phyloP scores from a whole-genome alignment of 1,140 invertebrate genomes.

The Cydia splendana region DNA sequence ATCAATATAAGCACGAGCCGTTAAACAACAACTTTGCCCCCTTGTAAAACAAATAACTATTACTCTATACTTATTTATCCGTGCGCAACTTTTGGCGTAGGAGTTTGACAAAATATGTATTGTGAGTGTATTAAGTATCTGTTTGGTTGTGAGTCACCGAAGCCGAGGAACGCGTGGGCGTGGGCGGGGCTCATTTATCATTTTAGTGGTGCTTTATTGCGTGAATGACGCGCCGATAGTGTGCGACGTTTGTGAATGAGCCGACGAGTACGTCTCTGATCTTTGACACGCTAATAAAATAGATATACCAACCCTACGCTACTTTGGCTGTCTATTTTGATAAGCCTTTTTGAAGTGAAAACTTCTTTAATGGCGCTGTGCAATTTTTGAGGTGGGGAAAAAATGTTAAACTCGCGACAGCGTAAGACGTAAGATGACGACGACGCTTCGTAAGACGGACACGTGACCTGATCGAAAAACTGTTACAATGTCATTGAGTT shows the following conservation, averaged over 20 bases:
- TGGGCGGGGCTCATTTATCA: constrained; percentile 65
- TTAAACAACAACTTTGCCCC: no score
- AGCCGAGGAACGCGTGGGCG: constrained; percentile 56
- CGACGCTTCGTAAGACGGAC: no score
- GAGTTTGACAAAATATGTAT: constrained; percentile 34
- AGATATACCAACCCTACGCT: neutral
- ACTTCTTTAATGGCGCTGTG: no score
- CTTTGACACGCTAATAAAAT: constrained; percentile 20
- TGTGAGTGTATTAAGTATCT: constrained; percentile 36
- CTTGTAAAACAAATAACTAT: neutral
- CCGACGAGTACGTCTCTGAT: neutral
- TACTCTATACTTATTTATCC: neutral
- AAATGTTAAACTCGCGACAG: no score
- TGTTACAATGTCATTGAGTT: no score
- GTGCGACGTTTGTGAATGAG: constrained; percentile 16
- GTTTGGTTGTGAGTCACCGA: constrained; percentile 52
- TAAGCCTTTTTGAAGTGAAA: no score
- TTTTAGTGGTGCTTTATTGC: constrained; percentile 67
- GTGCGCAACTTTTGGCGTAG: constrained; percentile 11
- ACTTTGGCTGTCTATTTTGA: constrained; percentile 8
- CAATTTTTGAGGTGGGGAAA: no score
- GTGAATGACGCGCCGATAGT: constrained; percentile 62
- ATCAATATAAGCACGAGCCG: no score
- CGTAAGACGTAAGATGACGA: no score
- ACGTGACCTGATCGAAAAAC: no score